Evolutionary conservation across 2,797 vertebrate species (phyloP).

Genomic region (Lutjanus argentimaculatus): DNA sequence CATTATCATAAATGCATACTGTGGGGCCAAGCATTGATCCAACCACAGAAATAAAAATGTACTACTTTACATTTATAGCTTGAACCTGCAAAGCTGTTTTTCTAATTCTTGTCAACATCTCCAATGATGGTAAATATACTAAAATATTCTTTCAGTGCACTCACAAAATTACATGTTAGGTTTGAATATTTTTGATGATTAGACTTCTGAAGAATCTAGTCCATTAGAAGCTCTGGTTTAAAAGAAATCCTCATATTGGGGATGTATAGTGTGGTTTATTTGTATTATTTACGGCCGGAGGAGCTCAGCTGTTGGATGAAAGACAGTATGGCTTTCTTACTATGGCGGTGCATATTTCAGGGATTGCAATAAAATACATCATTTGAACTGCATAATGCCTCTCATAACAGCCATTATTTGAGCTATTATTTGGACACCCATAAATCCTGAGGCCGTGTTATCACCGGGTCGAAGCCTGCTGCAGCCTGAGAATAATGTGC

Average conservation of each 20-base stretch:
- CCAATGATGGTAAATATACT: not conserved
- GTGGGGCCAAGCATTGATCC: not conserved
- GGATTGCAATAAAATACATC: constrained; percentile 61
- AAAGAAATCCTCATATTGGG: constrained; percentile 12
- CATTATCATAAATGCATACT: not conserved
- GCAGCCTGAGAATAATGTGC: constrained; percentile 23
- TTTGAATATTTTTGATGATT: constrained; percentile 12
- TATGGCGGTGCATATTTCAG: constrained; percentile 53
- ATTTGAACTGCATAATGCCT: constrained; percentile 56
- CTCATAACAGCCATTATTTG: constrained; percentile 59
- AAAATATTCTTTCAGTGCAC: not conserved
- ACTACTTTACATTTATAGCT: not conserved
- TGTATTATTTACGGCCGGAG: constrained; percentile 43
- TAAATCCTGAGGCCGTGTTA: constrained; percentile 42
- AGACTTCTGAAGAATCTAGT: constrained; percentile 16
- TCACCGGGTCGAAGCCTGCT: constrained; percentile 31
- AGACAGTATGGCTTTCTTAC: constrained; percentile 38
- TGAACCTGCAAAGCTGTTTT: not conserved
- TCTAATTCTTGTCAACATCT: not conserved
- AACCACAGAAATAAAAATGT: not conserved
- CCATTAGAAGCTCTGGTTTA: constrained; percentile 1
- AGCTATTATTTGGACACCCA: constrained; percentile 43
- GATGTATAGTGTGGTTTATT: constrained; percentile 33
- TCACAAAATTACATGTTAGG: not conserved
- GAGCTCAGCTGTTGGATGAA: constrained; percentile 45